Evolutionary conservation across 23 tunicate species (phyloP).

Genomic region (Clavelina lepadiformis): DNA sequence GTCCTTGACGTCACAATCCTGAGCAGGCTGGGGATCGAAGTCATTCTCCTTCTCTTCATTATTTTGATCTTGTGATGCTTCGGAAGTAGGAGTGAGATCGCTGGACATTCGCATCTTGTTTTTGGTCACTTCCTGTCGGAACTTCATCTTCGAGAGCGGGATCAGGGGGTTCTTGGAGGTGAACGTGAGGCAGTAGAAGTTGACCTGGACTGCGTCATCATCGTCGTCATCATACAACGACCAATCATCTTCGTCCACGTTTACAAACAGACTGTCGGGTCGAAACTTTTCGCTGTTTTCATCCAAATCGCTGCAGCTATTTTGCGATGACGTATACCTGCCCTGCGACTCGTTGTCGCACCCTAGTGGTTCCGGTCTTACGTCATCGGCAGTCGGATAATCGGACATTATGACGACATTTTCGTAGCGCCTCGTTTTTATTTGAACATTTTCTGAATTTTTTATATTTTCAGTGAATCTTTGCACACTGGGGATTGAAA

Average conservation of each 20-base stretch:
- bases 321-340: no score
- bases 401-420: no score
- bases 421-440: no score
- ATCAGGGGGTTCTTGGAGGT: conserved; percentile 63
- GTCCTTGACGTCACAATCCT: no score
- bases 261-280: conserved; percentile 63
- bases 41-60: background rate
- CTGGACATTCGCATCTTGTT: no score
- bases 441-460: no score
- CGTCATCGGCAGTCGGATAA: conserved; percentile 19
- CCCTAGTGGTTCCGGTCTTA: conserved; percentile 52
- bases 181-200: conserved; percentile 73
- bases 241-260: conserved; percentile 43
- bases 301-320: no score
- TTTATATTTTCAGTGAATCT: no score
- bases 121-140: conserved; percentile 40
- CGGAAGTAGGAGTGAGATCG: background rate
- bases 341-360: conserved; percentile 16
- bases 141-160: conserved; percentile 64
- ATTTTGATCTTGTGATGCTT: background rate
- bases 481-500: no score
- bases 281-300: background rate
- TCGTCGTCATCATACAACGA: conserved; percentile 6
- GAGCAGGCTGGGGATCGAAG: no score
- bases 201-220: conserved; percentile 48